Base-by-base conservation (phyloP, 2,113 vertebrate genomes). In the Gasterosteus aculeatus region DNA sequence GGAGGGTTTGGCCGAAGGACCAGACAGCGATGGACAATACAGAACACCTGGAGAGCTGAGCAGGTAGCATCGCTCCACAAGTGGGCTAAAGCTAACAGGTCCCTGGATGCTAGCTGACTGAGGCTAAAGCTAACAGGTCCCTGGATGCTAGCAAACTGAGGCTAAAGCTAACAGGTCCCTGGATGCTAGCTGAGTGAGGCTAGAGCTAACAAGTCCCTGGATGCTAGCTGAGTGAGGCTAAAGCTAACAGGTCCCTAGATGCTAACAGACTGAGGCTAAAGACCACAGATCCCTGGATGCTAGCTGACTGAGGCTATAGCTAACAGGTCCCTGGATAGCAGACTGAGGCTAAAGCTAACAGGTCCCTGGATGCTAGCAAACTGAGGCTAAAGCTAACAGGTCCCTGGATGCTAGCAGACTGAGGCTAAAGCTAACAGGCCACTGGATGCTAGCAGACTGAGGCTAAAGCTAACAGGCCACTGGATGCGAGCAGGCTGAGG, bases 1-100 rank as follows among this genome's bases (percentile, higher is more conserved):
- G 69, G 77, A 86, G 41, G 91, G 91, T 75, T 62, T 92, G 67
- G 68, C 83, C 4, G 68, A 85, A 10, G 85, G 69, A 1, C 81
- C 85, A 0, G 86, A 86, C 46, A 26, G 63, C 1, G 29, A 78
- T 0, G 89, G 89, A 9, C 72, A 5, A 9, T 85, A 64, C 19
- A 91, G 62, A 49, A 90, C 85, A 0, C 85, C 91, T 0, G 89
- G 85, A 26, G 85, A 92, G 68, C 81, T 92, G 16, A 57, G 88
- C 88, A 91, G 90, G 87, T 90, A 81, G 31, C n/a, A 18, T 15
- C 44, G 16, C 57, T 18, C 1, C 9, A 14, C 26, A 15, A 22
- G 22, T 35, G 38, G 54, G 26, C 54, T 57, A 15, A 16, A 7
- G 51, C 51, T 54, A 54, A 54, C 53, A 53, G 42, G 35, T 7